Conservation (phyloP, 2,113 vertebrate species). For the Egretta garzetta region DNA sequence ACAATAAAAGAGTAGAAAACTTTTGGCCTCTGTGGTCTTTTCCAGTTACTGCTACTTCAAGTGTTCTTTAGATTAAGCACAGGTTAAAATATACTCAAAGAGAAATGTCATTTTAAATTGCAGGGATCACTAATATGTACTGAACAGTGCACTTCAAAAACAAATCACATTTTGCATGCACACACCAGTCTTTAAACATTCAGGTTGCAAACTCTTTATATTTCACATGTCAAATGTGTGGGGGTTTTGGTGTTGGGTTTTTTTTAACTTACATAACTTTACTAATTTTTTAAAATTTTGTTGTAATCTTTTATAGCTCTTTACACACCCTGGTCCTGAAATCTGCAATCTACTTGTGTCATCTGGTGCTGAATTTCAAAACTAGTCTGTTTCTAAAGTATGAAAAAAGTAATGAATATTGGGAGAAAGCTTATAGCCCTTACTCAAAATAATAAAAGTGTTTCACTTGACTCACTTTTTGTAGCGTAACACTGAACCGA, state of each 20-base stretch:
- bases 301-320: neutral
- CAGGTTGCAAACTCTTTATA: neutral
- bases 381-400: neutral
- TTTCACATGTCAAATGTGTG: neutral
- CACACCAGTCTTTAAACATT: neutral
- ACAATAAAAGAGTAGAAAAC: neutral
- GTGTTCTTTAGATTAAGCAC: neutral
- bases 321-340: neutral
- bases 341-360: neutral
- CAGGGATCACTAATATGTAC: neutral
- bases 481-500: rapidly evolving
- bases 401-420: neutral
- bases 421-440: neutral
- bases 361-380: neutral
- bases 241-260: neutral
- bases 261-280: neutral
- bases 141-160: neutral
- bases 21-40: neutral
- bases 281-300: neutral
- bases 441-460: neutral
- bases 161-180: constrained; percentile 6
- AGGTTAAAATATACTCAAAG: neutral
- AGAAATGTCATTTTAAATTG: neutral
- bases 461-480: neutral
- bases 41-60: neutral